These are phyloP conservation scores for Dascillus cervinus DNA, from an alignment of 2,888 invertebrate genomes.

Conservation along the genomic window DNA sequence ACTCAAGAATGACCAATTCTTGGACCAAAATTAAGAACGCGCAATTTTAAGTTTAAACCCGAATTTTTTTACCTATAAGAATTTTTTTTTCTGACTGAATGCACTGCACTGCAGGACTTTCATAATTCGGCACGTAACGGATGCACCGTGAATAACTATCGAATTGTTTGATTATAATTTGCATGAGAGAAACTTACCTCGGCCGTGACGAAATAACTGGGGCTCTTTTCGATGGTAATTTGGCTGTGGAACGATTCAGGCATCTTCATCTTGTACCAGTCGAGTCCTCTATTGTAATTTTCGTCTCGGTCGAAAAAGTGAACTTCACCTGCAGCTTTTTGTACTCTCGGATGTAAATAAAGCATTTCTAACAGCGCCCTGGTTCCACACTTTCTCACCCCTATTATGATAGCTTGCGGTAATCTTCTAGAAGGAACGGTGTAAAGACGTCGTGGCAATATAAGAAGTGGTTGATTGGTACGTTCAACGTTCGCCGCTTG, in stretches of 20 bases:
- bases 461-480: slow-evolving; percentile 38
- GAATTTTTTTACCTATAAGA: too few relatives aligned
- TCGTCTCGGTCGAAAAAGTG: slow-evolving; percentile 96
- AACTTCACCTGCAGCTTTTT: slow-evolving; percentile 89
- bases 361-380: slow-evolving; percentile 93
- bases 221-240: slow-evolving; percentile 95
- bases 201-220: slow-evolving; percentile 93
- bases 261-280: slow-evolving; percentile 95
- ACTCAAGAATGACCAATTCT: too few relatives aligned
- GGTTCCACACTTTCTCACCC: slow-evolving; percentile 95
- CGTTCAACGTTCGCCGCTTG: slow-evolving; percentile 49
- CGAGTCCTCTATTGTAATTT: slow-evolving; percentile 84
- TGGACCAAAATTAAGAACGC: too few relatives aligned
- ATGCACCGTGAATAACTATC: too few relatives aligned
- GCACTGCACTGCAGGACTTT: too few relatives aligned
- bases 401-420: slow-evolving; percentile 65
- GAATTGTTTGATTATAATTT: too few relatives aligned
- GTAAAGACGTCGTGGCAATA: slow-evolving; percentile 38
- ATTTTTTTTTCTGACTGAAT: too few relatives aligned
- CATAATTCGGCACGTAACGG: too few relatives aligned
- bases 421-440: slow-evolving; percentile 58
- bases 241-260: slow-evolving; percentile 87
- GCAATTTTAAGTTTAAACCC: too few relatives aligned
- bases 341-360: slow-evolving; percentile 86
- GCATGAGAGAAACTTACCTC: too few relatives aligned